phyloP scores from a whole-genome alignment of 2,113 vertebrate species.

The Serinus canaria region DNA sequence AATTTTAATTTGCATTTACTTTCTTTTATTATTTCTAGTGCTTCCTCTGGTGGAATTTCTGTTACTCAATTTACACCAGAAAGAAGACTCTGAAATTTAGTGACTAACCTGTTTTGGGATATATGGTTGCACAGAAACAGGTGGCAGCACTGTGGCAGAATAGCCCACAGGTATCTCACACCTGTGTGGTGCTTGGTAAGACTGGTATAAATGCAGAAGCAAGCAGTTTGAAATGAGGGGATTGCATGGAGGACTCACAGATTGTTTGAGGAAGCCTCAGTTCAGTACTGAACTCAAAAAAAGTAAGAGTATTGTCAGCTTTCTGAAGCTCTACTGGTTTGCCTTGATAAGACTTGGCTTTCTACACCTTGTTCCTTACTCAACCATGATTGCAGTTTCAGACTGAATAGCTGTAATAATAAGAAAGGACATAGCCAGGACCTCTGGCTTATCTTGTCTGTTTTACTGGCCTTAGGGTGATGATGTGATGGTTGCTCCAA shows the following conservation, averaged over 20 bases:
- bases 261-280: not conserved
- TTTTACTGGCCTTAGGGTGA: not conserved
- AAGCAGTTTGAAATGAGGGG: conserved; percentile 25
- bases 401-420: not conserved
- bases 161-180: not conserved
- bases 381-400: not conserved
- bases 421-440: not conserved
- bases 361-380: not conserved
- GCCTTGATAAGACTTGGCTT: not conserved
- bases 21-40: not conserved
- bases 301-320: not conserved
- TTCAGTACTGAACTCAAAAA: not conserved
- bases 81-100: conserved; percentile 34
- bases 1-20: not conserved
- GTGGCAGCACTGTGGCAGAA: conserved; percentile 25
- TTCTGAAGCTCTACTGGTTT: not conserved
- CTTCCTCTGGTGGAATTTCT: not conserved
- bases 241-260: not conserved
- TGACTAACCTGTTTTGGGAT: conserved; percentile 6
- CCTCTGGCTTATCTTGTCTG: not conserved
- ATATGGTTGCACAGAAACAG: not conserved
- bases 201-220: not conserved
- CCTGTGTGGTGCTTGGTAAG: not conserved
- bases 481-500: not conserved
- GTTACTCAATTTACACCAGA: not conserved